Conservation (phyloP, 2,888 invertebrate species). For the Mesorhabditis belari region DNA sequence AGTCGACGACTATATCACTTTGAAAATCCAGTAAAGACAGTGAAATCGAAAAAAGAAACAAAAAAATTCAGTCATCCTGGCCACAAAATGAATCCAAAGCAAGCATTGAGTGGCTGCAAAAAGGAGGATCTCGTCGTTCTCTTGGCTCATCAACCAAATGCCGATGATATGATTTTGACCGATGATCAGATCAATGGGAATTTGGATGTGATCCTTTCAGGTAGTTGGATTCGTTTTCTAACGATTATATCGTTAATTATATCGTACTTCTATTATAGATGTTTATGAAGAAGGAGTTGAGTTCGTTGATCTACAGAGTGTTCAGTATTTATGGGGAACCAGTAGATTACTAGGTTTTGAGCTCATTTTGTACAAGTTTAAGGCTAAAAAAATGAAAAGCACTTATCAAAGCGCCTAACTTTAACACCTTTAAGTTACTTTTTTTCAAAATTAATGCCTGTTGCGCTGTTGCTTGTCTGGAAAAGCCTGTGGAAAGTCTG, state of each 20-base stretch:
- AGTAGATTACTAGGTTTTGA: no score
- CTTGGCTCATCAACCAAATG: conserved; percentile 56
- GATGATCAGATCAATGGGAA: conserved; percentile 36
- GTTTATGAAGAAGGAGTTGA: no score
- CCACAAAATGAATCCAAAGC: conserved; percentile 54
- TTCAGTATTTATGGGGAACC: background rate
- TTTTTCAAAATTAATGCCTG: no score
- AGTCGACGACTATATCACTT: conserved; percentile 54
- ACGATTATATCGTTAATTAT: no score
- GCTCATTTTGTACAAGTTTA: no score
- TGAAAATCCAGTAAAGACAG: conserved; percentile 48
- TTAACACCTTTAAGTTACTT: no score
- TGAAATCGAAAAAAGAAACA: no score
- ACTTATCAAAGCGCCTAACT: no score
- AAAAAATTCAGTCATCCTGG: conserved; percentile 47
- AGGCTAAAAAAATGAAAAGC: background rate
- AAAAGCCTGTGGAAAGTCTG: no score
- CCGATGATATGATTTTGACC: conserved; percentile 52
- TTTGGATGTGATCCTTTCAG: conserved; percentile 54
- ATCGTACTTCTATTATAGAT: no score
- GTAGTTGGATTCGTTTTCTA: no score
- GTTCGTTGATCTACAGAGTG: background rate
- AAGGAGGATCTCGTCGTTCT: conserved; percentile 49
- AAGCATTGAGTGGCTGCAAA: conserved; percentile 52
- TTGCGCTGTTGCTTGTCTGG: no score